Base-by-base conservation (phyloP, 2,797 vertebrate genomes). In the Poecilia gillii region DNA sequence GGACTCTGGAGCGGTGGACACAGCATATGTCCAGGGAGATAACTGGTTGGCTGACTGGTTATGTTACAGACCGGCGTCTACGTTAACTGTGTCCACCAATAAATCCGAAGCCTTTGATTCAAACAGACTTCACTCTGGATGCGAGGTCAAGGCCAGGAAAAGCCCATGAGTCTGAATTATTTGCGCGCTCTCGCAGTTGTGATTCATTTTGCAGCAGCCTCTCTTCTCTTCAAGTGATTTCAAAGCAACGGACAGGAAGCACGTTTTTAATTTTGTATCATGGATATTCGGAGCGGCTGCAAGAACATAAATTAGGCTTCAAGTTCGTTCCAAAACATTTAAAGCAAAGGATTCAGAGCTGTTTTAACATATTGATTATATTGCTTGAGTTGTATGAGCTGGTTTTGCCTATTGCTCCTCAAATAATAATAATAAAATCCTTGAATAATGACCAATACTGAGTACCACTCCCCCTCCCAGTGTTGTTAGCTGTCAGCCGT, bases 21-120 rank as follows among this genome's bases (percentile, higher is more conserved):
- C 84, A 87, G 90, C 89, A 92, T 92, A 92, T 91, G 90, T 91
- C 91, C 86, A 87, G 86, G 81, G 88, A 92, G 90, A 90, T 88
- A 87, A 88, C 90, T 73, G 85, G 85, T 83, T 85, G 89, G 81
- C 83, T 85, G 90, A 76, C 90, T 87, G 90, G 88, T 90, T 91
- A 86, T 85, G 87, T 83, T 84, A 78, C 85, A 39, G 88, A 68
- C 85, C 73, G 82, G 78, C 74, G 41, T 43, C 18, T 76, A 33
- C 49, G 14, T 79, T 74, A 77, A 85, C 82, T 41, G 78, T 6
- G 59, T 82, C 89, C 84, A 59, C 88, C 85, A 81, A 88, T 85
- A 80, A 81, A 82, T 74, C 72, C 83, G 80, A 66, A 78, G 77
- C 57, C 70, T 79, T 83, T 84, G 85, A 89, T 90, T 92, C 88